These are phyloP conservation scores for Intellagama lesueurii DNA, from an alignment of 2,797 vertebrate species.

Conservation along the genomic window DNA sequence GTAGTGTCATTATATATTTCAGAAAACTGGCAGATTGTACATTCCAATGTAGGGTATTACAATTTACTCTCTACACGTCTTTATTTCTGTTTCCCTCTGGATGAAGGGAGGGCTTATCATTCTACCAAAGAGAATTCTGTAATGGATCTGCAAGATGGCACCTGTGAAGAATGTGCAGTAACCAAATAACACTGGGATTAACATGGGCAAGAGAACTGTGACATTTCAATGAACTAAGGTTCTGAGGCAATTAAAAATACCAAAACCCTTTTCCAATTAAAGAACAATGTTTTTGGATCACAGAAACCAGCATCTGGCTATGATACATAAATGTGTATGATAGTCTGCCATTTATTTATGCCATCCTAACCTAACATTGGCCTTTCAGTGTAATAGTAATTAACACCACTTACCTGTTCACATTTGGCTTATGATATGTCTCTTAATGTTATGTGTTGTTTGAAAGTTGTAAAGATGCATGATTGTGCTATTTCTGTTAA, in stretches of 20 bases:
- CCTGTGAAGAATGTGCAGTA: neutral
- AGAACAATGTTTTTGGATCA: neutral
- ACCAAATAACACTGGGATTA: neutral
- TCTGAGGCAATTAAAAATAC: neutral
- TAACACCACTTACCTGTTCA: constrained; percentile 67
- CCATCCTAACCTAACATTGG: constrained; percentile 35
- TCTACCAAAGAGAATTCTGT: neutral
- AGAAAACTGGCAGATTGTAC: constrained; percentile 23
- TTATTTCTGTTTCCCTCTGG: neutral
- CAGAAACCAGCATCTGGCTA: neutral
- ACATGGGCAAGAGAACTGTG: neutral
- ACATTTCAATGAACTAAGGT: neutral
- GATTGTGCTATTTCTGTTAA: constrained; percentile 77
- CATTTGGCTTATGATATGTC: constrained; percentile 73
- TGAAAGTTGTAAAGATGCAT: constrained; percentile 73
- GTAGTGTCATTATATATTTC: constrained; percentile 45
- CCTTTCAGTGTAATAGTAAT: constrained; percentile 57
- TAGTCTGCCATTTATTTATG: constrained; percentile 52
- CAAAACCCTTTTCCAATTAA: neutral
- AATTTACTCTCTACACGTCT: neutral
- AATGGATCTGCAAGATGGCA: neutral
- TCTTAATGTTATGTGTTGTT: constrained; percentile 76
- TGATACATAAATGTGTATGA: constrained; percentile 9
- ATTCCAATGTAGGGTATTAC: neutral
- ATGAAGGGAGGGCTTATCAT: neutral